Base-by-base conservation (phyloP, 2,113 vertebrate species). In the Bufo bufo region DNA sequence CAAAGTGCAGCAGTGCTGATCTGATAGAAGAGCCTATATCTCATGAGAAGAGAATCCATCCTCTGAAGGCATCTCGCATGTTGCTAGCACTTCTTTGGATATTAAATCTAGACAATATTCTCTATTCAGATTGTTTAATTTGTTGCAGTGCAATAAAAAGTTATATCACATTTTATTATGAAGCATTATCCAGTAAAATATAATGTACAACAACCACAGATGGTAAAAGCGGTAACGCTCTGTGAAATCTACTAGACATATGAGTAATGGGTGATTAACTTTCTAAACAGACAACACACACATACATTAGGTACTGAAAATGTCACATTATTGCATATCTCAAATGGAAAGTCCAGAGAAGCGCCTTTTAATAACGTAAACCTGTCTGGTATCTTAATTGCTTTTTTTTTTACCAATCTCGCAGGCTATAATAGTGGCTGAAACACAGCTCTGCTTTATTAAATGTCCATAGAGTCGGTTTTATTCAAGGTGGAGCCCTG, bases 171-270 rank as follows among this genome's bases (percentile, higher is more conserved):
- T 85, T 86, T 86, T 78, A 86, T 86, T 65, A 59, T 61, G 49
- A 86, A 65, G 56, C 20, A 65, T 79, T 86, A 50, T 78, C 47
- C 50, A 79, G 85, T 86, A 86, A 86, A 86, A 86, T 75, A 86
- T 86, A 63, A 78, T 86, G 63, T 74, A 65, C 23, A 85, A 79
- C 75, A 77, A 12, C 75, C 20, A 78, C 54, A 78, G 85, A 79
- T 77, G 72, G 54, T 85, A 77, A 85, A 85, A 85, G 72, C 43
- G 63, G 19, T n/a, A 63, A 63, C 19, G 6, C 84, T 77, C 45
- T 17, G 56, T 47, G 59, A 75, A 56, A 65, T 85, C 72, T 49
- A 85, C 54, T 61, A 75, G 71, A 77, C 50, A 13, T 43, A 66
- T 66, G 45, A 71, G 50, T 47, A 50, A 56, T 81, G 23, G 75